Base-by-base conservation (phyloP, 1,140 invertebrate species). In the Musca vetustissima region DNA sequence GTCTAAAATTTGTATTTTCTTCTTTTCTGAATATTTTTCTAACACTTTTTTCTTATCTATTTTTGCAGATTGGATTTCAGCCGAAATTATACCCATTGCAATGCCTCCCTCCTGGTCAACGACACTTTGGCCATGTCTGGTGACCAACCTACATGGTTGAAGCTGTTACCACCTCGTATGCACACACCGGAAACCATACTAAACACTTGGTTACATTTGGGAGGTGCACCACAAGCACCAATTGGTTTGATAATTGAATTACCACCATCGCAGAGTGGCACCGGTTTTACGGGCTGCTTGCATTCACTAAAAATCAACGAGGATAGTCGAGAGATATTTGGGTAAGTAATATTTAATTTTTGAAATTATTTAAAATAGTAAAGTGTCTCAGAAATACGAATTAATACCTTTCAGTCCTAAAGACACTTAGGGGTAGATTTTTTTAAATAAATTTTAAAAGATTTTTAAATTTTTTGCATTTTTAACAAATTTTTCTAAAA, bases 101-200 rank as follows among this genome's bases (percentile, higher is more conserved):
- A 89, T 72, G 92, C 91, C 13, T 88, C 87, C 61, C 85, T 94
- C 52, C 86, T 89, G 71, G 86, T 95, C 0, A 95, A 95, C 76
- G 88, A 90, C 72, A 92, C 91, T 4, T 83, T 93, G 59, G 90
- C 89, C 2, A 93, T 95, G 90, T 93, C 89, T 72, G 93, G 93
- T 14, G 91, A 92, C 78, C 92, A 94, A 84, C 80, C 80, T 17
- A 82, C 80, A 64, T 82, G 80, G 80, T 72, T 82, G 43, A 82
- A 81, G 73, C 73, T 82, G 83, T 88, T 72, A 85, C 89, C 68
- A 83, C 84, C 64, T 81, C 87, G 67, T 82, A 84, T 74, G 76
- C 77, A 77, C 70, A 79, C 70, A 79, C 86, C 68, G 81, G 87
- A 21, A 83, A 85, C 73, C 72, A 83, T 74, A 81, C 81, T 77